phyloP scores from a whole-genome alignment of 2,797 vertebrate species.

The Anableps anableps region DNA sequence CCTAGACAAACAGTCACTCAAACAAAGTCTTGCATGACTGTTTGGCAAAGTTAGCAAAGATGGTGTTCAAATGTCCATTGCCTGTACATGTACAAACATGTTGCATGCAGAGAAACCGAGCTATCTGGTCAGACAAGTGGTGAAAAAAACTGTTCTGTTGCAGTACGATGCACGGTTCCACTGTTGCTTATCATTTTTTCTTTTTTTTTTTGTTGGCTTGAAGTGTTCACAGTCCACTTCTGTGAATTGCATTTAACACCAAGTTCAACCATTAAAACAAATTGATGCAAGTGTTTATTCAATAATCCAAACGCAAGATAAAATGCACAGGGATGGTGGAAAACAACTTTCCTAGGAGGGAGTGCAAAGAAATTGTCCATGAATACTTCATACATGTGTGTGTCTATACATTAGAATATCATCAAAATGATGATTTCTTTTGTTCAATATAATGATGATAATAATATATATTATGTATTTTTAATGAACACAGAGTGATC shows the following conservation, averaged over 20 bases:
- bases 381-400: background rate
- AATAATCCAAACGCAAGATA: too few species aligned
- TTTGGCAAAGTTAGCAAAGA: conserved; percentile 47
- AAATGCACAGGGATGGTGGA: too few species aligned
- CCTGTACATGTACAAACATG: conserved; percentile 71
- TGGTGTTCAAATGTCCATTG: conserved; percentile 68
- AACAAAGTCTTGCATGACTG: conserved; percentile 58
- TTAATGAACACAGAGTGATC: background rate
- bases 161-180: conserved; percentile 13
- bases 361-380: background rate
- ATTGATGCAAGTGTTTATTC: too few species aligned
- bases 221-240: conserved; percentile 20
- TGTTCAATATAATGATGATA: background rate
- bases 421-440: background rate
- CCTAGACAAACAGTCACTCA: conserved; percentile 63
- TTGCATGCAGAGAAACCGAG: conserved; percentile 64
- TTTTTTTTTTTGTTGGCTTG: conserved; percentile 21
- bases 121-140: conserved; percentile 55
- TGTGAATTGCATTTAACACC: conserved; percentile 18
- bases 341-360: too few species aligned
- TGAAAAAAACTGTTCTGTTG: conserved; percentile 54
- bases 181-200: conserved; percentile 10
- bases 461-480: background rate
- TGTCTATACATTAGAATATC: background rate
- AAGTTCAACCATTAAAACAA: conserved; percentile 18